phyloP scores from a whole-genome alignment of 2,113 vertebrate species.

The Candoia aspera region DNA sequence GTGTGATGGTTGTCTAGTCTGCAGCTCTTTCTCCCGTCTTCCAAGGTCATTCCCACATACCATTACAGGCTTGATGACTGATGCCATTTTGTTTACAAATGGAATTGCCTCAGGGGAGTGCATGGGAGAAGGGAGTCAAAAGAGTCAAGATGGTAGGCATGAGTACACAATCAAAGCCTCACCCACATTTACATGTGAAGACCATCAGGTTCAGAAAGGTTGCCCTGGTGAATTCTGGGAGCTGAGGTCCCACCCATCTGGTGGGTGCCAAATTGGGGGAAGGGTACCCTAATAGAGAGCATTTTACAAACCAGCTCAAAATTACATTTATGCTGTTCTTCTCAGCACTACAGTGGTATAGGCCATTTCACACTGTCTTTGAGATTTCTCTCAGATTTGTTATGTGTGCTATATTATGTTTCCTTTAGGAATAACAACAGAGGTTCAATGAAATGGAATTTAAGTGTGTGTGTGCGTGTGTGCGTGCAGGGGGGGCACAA shows the following conservation, averaged over 20 bases:
- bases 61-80: not conserved
- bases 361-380: not conserved
- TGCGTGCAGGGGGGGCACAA: not conserved
- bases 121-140: not conserved
- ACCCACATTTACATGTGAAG: not conserved
- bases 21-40: too few species aligned
- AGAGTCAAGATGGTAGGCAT: not conserved
- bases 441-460: conserved; percentile 41
- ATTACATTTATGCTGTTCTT: too few species aligned
- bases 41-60: not conserved
- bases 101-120: not conserved
- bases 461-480: not conserved
- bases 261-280: too few species aligned
- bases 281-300: too few species aligned
- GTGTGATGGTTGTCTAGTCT: too few species aligned
- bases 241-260: not conserved
- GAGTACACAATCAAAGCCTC: too few species aligned
- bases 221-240: not conserved
- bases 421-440: not conserved
- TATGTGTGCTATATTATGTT: not conserved
- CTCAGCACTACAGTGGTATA: not conserved
- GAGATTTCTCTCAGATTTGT: not conserved
- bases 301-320: too few species aligned
- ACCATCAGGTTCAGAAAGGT: not conserved
- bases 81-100: too few species aligned